Evolutionary conservation across 2,797 vertebrate genomes (phyloP), one percentile per base, ranked within the genome.

Genomic region (Sebastiscus tertius): DNA sequence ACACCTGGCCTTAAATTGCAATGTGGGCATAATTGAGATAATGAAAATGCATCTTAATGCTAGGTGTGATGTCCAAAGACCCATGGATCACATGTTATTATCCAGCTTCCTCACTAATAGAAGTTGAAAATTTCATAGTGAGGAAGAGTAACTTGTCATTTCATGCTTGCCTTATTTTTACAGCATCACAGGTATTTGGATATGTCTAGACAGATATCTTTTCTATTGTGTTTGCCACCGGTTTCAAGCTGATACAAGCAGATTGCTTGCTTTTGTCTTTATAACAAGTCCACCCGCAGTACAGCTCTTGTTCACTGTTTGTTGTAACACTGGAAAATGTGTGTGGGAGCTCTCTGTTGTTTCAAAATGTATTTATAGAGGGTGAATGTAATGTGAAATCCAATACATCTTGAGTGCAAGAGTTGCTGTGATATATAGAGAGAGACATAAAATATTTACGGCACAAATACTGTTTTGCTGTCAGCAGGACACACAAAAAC

Each of bases 151-250:
- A 71, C 66, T 55, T 56, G 39, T 78, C 1, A 20, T 42, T 18
- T 33, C 64, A 54, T 26, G 58, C 16, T 49, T 9, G 14, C 20
- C 26, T 68, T 8, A 5, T 10, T 18, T 60, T 39, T 14, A 7
- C 26, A 18, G 7, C 54, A 63, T 61, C 20, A 18, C 27, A 20
- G 33, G 59, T 58, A 49, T 78, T 18, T 49, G 16, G 26, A 59
- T 22, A 46, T 16, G 64, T 62, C 27, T 2, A 29, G 29, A 27
- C 3, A 24, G 22, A 27, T 67, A 18, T 10, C 4, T 33, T 46
- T 27, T 1, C 2, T 8, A 1, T 2, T 8, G 5, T 18, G 9
- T 63, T 34, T 13, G 1, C 9, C 14, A 12, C 7, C 12, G 2
- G 26, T 1, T 54, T 59, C 13, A 9, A 27, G 13, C 7, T 22